These are phyloP conservation scores for Bombus fervidus DNA, from an alignment of 1,140 invertebrate genomes.

Conservation along the genomic window DNA sequence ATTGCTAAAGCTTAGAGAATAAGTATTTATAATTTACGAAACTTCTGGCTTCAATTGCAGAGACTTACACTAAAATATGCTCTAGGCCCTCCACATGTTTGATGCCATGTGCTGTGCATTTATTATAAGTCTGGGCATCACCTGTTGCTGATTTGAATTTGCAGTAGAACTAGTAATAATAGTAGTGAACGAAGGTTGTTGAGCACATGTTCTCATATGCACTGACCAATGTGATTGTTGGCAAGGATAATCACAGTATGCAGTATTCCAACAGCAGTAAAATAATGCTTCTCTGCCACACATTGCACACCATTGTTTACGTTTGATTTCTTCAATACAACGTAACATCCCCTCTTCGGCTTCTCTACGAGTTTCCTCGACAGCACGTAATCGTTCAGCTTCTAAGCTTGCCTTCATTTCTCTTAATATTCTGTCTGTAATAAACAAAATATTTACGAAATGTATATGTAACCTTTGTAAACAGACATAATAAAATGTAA, in stretches of 20 bases:
- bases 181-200: slow-evolving; percentile 64
- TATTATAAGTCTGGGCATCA: slow-evolving; percentile 75
- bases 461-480: background rate
- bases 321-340: slow-evolving; percentile 89
- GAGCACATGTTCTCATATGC: slow-evolving; percentile 83
- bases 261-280: slow-evolving; percentile 97
- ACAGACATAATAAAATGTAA: background rate
- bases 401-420: slow-evolving; percentile 87
- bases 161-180: slow-evolving; percentile 45
- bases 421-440: slow-evolving; percentile 82
- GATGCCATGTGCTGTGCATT: slow-evolving; percentile 63
- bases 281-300: slow-evolving; percentile 94
- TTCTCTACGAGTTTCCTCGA: slow-evolving; percentile 85
- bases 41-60: slow-evolving; percentile 28
- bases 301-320: slow-evolving; percentile 93
- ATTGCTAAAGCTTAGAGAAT: slow-evolving; percentile 37
- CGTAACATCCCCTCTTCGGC: slow-evolving; percentile 86
- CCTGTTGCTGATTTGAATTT: slow-evolving; percentile 61
- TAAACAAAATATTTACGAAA: background rate
- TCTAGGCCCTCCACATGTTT: slow-evolving; percentile 68
- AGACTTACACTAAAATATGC: slow-evolving; percentile 59
- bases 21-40: slow-evolving; percentile 30
- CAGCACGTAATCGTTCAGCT: slow-evolving; percentile 85
- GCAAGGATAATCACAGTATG: slow-evolving; percentile 94
- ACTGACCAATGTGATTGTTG: slow-evolving; percentile 88